phyloP scores from a whole-genome alignment of 2,113 vertebrate species.

The Megaleporinus macrocephalus region DNA sequence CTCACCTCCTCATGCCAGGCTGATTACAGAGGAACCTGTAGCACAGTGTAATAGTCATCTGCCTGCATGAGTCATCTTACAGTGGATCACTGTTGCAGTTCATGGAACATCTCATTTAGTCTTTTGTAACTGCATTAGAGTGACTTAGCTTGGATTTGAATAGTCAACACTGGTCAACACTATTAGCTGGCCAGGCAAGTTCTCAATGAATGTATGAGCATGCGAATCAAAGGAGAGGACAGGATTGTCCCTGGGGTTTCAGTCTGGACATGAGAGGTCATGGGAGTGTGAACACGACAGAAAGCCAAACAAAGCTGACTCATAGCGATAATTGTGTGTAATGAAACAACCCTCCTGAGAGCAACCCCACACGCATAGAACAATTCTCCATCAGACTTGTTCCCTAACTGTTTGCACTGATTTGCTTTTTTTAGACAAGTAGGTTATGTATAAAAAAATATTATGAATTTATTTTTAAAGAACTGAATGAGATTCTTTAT shows the following conservation, averaged over 20 bases:
- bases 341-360: slow-evolving; percentile 41
- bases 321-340: slow-evolving; percentile 50
- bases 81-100: slow-evolving; percentile 15
- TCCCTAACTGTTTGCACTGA: too few species aligned
- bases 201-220: slow-evolving; percentile 3
- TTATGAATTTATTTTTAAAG: too few species aligned
- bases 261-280: neutral
- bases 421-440: neutral
- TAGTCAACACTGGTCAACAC: neutral
- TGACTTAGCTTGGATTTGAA: slow-evolving; percentile 20
- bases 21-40: slow-evolving; percentile 27
- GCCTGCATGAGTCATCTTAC: slow-evolving; percentile 29
- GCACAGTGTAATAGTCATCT: slow-evolving; percentile 24
- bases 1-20: neutral
- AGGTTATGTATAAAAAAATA: too few species aligned
- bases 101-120: slow-evolving; percentile 25
- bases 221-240: slow-evolving; percentile 9
- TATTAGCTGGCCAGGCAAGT: neutral
- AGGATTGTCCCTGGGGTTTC: neutral
- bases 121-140: slow-evolving; percentile 28
- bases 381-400: neutral
- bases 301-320: slow-evolving; percentile 27
- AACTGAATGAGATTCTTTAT: too few species aligned
- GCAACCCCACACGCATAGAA: slow-evolving; percentile 15
- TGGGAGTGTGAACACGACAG: slow-evolving; percentile 24